These are phyloP conservation scores for Cotesia chilonis DNA, from an alignment of 1,140 invertebrate species.

Conservation along the genomic window DNA sequence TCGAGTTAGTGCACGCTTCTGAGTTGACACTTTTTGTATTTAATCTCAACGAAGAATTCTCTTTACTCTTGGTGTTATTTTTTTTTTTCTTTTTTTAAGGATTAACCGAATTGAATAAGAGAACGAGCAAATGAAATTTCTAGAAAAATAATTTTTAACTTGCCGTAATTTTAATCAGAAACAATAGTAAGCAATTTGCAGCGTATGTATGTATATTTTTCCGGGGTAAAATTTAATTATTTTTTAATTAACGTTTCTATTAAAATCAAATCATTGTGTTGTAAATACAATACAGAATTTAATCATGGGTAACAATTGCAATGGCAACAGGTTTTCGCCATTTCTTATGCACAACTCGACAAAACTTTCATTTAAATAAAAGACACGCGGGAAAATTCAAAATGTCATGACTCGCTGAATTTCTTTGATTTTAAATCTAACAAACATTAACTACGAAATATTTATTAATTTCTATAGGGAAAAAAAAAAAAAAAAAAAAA, in stretches of 20 bases:
- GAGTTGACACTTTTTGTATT: not conserved
- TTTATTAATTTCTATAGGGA: not conserved
- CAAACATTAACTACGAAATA: not conserved
- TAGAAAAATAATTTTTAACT: conserved; percentile 4
- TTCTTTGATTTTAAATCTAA: not conserved
- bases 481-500: not conserved
- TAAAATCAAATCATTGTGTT: too few species aligned
- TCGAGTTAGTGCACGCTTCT: conserved; percentile 12
- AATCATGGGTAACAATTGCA: not conserved
- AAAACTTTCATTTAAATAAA: not conserved
- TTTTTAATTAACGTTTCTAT: too few species aligned
- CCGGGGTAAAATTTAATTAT: too few species aligned
- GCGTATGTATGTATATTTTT: too few species aligned
- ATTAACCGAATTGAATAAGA: conserved; percentile 17
- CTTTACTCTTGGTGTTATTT: not conserved
- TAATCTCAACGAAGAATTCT: not conserved
- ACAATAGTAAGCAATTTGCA: too few species aligned
- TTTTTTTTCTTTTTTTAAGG: not conserved
- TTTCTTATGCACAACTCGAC: not conserved
- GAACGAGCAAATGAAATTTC: not conserved
- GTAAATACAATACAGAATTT: not conserved
- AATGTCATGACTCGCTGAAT: not conserved
- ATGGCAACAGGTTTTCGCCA: not conserved
- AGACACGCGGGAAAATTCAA: conserved; percentile 24
- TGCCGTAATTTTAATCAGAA: not conserved